Evolutionary conservation across 2,113 vertebrate species (phyloP).

Genomic region (Callipepla squamata): DNA sequence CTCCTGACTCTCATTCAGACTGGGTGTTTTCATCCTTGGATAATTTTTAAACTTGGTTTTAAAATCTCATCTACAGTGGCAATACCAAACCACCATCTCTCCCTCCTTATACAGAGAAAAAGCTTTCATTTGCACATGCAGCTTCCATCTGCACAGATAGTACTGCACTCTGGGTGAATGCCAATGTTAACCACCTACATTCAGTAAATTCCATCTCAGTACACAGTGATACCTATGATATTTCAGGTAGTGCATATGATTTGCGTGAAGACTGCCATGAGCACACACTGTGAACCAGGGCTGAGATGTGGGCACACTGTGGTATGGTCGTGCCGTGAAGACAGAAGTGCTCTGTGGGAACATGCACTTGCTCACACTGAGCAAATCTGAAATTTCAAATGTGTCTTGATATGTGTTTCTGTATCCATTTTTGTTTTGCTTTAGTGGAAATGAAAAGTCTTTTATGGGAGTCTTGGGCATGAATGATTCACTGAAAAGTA

Average conservation of each 20-base stretch:
- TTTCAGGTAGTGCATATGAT: not conserved
- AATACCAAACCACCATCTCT: not conserved
- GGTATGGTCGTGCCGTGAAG: not conserved
- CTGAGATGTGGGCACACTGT: not conserved
- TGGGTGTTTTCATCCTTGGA: not conserved
- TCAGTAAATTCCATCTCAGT: not conserved
- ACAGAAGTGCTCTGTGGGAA: not conserved
- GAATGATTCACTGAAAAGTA: not conserved
- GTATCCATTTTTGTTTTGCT: not conserved
- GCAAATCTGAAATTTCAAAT: not conserved
- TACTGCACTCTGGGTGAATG: not conserved
- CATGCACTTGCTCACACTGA: not conserved
- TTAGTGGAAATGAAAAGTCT: not conserved
- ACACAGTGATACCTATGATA: not conserved
- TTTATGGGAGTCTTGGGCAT: not conserved
- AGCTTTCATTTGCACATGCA: not conserved
- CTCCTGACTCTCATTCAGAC: not conserved
- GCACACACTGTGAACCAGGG: rapidly evolving
- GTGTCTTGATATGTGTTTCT: not conserved
- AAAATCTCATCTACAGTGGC: not conserved
- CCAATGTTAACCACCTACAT: not conserved
- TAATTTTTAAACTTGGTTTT: not conserved
- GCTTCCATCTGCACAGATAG: rapidly evolving
- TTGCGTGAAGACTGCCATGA: not conserved
- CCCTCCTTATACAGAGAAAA: not conserved